These are phyloP conservation scores for Dicrurus megarhynchus DNA, from an alignment of 2,113 vertebrate species.

Conservation along the genomic window DNA sequence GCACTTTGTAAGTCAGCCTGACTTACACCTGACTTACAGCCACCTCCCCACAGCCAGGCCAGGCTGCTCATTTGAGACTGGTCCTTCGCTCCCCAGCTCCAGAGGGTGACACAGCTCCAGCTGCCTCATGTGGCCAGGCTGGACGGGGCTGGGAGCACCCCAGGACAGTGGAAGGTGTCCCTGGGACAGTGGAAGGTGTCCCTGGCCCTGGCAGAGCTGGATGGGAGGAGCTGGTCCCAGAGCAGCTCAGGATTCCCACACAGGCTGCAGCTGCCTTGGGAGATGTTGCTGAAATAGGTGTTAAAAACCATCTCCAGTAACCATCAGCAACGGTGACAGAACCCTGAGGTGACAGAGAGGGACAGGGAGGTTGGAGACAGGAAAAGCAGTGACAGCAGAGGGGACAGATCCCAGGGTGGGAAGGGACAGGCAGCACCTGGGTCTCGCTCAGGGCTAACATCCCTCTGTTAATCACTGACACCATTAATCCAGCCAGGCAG, in stretches of 20 bases:
- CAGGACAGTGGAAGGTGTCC: too few relatives aligned
- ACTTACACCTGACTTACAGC: neutral
- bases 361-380: fast-evolving
- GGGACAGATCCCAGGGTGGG: neutral
- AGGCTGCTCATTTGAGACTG: neutral
- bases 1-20: neutral
- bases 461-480: fast-evolving
- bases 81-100: neutral
- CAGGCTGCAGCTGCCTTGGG: neutral
- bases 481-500: neutral
- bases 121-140: fast-evolving
- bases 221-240: neutral
- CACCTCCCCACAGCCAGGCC: neutral
- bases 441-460: fast-evolving
- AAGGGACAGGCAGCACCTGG: neutral
- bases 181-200: neutral
- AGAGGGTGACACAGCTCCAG: neutral
- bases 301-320: fast-evolving
- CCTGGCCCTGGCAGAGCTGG: neutral
- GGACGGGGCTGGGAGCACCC: neutral
- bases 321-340: neutral
- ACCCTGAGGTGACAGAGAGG: neutral
- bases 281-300: neutral
- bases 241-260: neutral
- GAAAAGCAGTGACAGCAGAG: neutral